Evolutionary conservation across 2,888 invertebrate genomes (phyloP).

Genomic region (Camponotus fellah): DNA sequence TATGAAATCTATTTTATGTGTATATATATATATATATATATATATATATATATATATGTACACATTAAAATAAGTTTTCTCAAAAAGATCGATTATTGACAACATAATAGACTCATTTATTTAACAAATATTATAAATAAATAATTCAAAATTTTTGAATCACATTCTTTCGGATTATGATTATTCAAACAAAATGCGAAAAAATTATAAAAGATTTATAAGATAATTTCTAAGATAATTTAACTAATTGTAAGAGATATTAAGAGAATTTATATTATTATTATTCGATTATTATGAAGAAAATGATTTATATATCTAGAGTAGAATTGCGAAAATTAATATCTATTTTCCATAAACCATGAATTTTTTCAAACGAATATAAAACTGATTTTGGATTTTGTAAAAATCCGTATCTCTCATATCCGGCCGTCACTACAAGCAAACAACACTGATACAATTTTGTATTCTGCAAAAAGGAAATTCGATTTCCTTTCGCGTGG

Average conservation of each 20-base stretch:
- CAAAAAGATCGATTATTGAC: not conserved
- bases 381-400: conserved; percentile 27
- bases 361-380: conserved; percentile 19
- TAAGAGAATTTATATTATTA: not conserved
- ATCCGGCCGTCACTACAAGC: not conserved
- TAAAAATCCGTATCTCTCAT: conserved; percentile 30
- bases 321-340: conserved; percentile 23
- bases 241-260: too few relatives aligned
- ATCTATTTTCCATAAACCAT: not conserved
- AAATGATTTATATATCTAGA: not conserved
- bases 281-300: not conserved
- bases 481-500: conserved; percentile 54
- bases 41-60: too few relatives aligned
- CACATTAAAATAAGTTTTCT: not conserved
- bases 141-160: not conserved
- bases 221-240: too few relatives aligned
- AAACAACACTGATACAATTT: conserved; percentile 65
- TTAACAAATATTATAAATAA: not conserved
- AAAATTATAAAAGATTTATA: not conserved
- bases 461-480: conserved; percentile 44
- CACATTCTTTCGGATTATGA: not conserved
- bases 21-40: too few relatives aligned
- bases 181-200: not conserved
- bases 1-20: too few relatives aligned
- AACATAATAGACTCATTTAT: not conserved